Evolutionary conservation across 30 jellyfish, hydroid and myxozoan genomes (phyloP).

Genomic region (Chironex yamaguchii): DNA sequence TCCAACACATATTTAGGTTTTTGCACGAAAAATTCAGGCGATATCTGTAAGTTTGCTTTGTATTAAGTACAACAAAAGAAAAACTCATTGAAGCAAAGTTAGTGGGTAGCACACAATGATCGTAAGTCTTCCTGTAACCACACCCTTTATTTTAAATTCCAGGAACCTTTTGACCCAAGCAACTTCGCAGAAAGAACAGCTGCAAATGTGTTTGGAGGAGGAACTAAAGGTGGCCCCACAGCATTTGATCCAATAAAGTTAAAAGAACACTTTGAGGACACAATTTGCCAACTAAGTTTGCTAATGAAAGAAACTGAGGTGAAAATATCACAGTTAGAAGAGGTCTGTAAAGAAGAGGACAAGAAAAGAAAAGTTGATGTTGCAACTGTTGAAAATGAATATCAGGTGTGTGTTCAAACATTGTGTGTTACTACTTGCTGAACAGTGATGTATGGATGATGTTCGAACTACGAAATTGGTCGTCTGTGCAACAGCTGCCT

Average conservation of each 20-base stretch:
- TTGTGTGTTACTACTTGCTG: no score
- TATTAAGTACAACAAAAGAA: no score
- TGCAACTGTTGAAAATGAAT: slow-evolving; percentile 75
- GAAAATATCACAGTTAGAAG: slow-evolving; percentile 80
- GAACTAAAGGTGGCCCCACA: slow-evolving; percentile 96
- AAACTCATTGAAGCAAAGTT: no score
- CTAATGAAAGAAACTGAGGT: slow-evolving; percentile 86
- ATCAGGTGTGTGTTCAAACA: slow-evolving; percentile 55
- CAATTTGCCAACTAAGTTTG: slow-evolving; percentile 75
- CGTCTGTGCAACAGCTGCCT: no score
- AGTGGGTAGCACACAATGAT: no score
- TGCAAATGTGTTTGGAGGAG: slow-evolving; percentile 93
- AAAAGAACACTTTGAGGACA: slow-evolving; percentile 86
- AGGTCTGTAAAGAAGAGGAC: slow-evolving; percentile 91
- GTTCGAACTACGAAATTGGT: no score
- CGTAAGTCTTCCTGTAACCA: no score
- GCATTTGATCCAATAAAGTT: slow-evolving; percentile 90
- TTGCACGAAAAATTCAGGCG: no score
- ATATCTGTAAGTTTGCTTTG: no score
- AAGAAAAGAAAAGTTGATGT: slow-evolving; percentile 79
- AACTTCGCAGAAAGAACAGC: slow-evolving; percentile 94
- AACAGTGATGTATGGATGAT: no score
- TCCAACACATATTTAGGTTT: no score
- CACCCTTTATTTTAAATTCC: background rate
- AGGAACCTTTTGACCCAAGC: slow-evolving; percentile 97